phyloP scores from a whole-genome alignment of 2,113 vertebrate species.

The Actenoides hombroni region DNA sequence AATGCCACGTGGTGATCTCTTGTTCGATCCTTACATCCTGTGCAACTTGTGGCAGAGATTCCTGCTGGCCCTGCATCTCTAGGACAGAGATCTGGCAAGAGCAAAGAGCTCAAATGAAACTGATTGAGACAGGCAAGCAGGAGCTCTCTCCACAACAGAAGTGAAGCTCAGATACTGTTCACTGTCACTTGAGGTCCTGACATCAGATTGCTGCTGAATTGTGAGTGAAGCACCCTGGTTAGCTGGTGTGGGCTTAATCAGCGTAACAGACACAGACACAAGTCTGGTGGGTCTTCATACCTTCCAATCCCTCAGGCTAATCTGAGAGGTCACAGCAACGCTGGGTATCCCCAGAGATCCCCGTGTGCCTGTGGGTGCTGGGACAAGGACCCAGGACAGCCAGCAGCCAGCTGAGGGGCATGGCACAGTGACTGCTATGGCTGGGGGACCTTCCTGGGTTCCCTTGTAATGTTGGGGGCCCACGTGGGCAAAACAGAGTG shows the following conservation, averaged over 20 bases:
- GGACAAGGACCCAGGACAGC: neutral
- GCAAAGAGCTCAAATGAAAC: neutral
- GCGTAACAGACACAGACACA: neutral
- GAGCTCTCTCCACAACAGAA: neutral
- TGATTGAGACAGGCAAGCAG: neutral
- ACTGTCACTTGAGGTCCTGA: neutral
- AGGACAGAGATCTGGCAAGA: neutral
- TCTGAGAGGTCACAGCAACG: neutral
- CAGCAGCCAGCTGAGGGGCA: neutral
- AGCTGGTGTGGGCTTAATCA: neutral
- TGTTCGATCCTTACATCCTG: neutral
- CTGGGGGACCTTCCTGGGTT: neutral
- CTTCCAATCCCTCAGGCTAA: neutral
- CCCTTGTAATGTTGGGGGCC: neutral
- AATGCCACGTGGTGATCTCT: neutral
- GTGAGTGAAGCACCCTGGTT: neutral
- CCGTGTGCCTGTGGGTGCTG: no score
- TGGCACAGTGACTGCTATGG: neutral
- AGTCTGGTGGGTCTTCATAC: neutral
- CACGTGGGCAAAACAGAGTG: fast-evolving
- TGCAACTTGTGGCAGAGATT: neutral
- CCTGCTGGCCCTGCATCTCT: neutral
- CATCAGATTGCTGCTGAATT: neutral
- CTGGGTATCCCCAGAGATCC: neutral
- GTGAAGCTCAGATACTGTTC: neutral